Evolutionary conservation across 2,113 vertebrate genomes (phyloP), one percentile per base, ranked within the genome.

Genomic region (Neodontobutis hainanensis): DNA sequence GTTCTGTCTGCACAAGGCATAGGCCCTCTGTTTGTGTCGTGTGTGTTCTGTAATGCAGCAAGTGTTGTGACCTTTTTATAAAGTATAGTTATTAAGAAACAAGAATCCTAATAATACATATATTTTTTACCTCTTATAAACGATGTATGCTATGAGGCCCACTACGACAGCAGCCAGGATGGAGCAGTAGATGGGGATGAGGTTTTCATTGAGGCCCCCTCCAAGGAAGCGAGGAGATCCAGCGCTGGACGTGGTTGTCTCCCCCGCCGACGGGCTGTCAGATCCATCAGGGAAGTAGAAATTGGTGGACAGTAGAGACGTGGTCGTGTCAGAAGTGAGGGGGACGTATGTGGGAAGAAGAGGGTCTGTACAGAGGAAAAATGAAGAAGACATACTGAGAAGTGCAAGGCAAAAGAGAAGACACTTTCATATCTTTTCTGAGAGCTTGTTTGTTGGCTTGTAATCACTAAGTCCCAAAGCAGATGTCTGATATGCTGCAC

Each of bases 161-260:
- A 96, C 94, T 45, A 98, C 94, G 80, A 97, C 95, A 0, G 97
- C 97, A 0, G 97, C 97, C 90, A 99, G 92, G 92, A 98, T 96
- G 81, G 97, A 99, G 91, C 97, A 99, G 78, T 98, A 99, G 81
- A 99, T 95, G 0, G 97, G 96, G 85, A 99, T 99, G 85, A 99
- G 95, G 91, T 95, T 98, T 90, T 98, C 94, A 0, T 94, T 84
- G 4, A 94, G 88, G 47, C 95, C 94, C 0, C 86, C 89, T 61
- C 92, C 93, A 14, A 94, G 87, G 10, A 96, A 93, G 0, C 89
- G 95, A 38, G 94, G 93, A 0, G 95, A 94, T 87, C 94, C 94
- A 61, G 94, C 91, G 85, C 93, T 90, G 52, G 94, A 70, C 0
- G 95, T 96, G 75, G 95, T 95, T 11, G 73, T 91, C 1, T 89